These are phyloP conservation scores for Phacellophora camtschatica DNA, from an alignment of 30 jellyfish, hydroid and myxozoan species.

Conservation along the genomic window DNA sequence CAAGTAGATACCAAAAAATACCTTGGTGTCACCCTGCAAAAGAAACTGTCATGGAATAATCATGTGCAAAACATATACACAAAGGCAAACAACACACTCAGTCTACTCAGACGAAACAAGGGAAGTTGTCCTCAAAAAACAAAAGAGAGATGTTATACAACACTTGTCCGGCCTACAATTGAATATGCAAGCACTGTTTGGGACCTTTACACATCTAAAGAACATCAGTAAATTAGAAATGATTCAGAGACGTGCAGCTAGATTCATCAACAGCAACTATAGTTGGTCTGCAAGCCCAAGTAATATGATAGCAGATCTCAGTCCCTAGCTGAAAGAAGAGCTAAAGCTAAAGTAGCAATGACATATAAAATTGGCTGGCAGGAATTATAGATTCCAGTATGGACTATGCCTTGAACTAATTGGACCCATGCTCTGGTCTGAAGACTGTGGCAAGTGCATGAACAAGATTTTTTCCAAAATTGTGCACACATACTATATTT, in stretches of 20 bases:
- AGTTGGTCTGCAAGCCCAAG: constrained; percentile 24
- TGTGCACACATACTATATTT: too few species aligned
- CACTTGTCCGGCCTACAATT: constrained; percentile 36
- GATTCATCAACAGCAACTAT: constrained; percentile 32
- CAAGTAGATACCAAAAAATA: constrained; percentile 6
- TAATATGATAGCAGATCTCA: constrained; percentile 30
- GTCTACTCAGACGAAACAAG: constrained; percentile 39
- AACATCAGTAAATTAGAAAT: too few species aligned
- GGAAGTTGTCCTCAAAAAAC: constrained; percentile 18
- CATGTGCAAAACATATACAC: too few species aligned
- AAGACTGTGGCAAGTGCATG: too few species aligned
- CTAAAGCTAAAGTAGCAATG: constrained; percentile 25
- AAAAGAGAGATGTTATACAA: constrained; percentile 23
- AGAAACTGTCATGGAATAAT: background rate
- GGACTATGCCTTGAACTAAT: too few species aligned
- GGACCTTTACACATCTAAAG: constrained; percentile 34
- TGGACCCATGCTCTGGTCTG: too few species aligned
- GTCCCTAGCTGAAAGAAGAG: constrained; percentile 8
- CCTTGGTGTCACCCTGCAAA: constrained; percentile 43
- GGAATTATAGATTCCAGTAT: too few species aligned
- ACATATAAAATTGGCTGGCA: constrained; percentile 15
- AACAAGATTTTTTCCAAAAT: too few species aligned
- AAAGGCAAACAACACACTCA: background rate
- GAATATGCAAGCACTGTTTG: constrained; percentile 39
- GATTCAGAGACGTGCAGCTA: too few species aligned